A percentile compares a stretch with the other conserved stretches of the same genome.
phyloP scores from a whole-genome alignment of 1,140 invertebrate genomes.

The Phymastichus coffea region DNA sequence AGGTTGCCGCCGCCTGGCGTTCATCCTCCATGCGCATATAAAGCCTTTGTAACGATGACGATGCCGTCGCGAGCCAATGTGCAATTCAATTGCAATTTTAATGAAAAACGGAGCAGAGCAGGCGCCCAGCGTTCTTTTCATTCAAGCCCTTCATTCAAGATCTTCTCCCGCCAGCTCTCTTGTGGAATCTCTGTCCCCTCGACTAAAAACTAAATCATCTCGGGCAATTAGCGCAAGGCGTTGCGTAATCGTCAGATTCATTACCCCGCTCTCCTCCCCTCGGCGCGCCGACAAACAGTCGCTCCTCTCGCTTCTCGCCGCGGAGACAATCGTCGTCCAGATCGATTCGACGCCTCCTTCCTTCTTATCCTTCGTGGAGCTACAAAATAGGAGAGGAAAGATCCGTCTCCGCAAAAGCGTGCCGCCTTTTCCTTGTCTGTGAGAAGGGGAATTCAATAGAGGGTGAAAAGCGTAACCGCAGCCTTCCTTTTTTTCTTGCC shows the following conservation, averaged over 20 bases:
- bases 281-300: not conserved
- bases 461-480: slow-evolving; percentile 50
- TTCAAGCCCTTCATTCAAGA: too few species aligned
- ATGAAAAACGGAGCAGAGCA: too few species aligned
- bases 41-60: not conserved
- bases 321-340: not conserved
- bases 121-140: too few species aligned
- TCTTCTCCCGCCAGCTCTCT: too few species aligned
- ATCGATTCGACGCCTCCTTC: slow-evolving; percentile 31
- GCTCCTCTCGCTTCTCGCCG: not conserved
- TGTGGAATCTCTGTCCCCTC: too few species aligned
- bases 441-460: slow-evolving; percentile 56
- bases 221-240: slow-evolving; percentile 1
- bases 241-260: not conserved
- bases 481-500: slow-evolving; percentile 4
- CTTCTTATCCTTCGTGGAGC: slow-evolving; percentile 37
- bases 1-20: slow-evolving; percentile 50
- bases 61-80: not conserved
- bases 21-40: not conserved
- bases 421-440: slow-evolving; percentile 56
- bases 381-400: too few species aligned
- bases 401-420: too few species aligned
- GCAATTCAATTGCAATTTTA: too few species aligned
- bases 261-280: not conserved
- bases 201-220: not conserved